phyloP scores from a whole-genome alignment of 2,888 invertebrate genomes.

The Erebia epiphron region DNA sequence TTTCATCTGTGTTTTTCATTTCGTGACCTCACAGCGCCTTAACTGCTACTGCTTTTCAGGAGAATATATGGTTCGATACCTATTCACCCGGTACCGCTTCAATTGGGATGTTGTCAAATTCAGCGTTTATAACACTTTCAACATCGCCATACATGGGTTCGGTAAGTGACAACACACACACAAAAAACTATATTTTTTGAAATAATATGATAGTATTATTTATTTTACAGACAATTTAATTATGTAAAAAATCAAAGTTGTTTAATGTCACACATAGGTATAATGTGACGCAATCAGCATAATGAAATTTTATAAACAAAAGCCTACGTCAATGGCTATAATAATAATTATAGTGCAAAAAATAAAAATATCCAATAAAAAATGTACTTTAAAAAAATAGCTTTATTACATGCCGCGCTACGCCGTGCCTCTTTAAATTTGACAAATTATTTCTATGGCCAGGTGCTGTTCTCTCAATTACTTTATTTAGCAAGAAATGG shows the following conservation, averaged over 20 bases:
- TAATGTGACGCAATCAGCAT: no score
- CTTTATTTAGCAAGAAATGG: conserved; percentile 45
- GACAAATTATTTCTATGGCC: neutral
- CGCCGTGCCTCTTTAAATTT: neutral
- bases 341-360: no score
- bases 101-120: conserved; percentile 78
- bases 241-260: no score
- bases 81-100: conserved; percentile 74
- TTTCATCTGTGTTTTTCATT: no score
- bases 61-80: conserved; percentile 49
- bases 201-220: neutral
- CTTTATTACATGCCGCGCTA: no score
- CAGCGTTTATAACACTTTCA: conserved; percentile 70
- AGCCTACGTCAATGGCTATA: no score
- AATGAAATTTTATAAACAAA: no score
- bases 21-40: no score
- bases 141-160: conserved; percentile 20
- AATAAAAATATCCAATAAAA: no score
- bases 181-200: neutral
- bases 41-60: neutral
- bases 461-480: neutral
- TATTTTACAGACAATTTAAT: neutral
- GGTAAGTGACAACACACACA: neutral
- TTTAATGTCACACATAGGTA: no score
- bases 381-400: no score